A percentile compares a stretch with the other conserved stretches of the same genome.
Evolutionary conservation across 2,113 vertebrate genomes (phyloP).

Genomic region (Cepphus grylle): DNA sequence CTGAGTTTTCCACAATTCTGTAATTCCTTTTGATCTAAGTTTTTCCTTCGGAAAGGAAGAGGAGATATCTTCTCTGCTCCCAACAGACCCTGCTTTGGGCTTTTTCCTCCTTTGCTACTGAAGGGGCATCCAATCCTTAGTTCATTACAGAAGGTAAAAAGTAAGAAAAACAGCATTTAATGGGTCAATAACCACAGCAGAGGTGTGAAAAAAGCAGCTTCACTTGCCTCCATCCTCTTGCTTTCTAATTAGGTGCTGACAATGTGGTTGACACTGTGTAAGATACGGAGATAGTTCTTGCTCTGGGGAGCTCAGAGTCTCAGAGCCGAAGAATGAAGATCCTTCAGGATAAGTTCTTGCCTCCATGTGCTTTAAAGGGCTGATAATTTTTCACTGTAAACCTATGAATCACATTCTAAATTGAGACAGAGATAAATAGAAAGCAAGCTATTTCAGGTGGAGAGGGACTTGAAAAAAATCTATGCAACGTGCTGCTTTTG

Average conservation of each 20-base stretch:
- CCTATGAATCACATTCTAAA: slow-evolving; percentile 49
- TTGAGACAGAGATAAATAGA: slow-evolving; percentile 52
- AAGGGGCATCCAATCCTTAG: neutral
- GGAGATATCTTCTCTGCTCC: neutral
- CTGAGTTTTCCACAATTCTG: neutral
- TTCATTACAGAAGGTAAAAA: neutral
- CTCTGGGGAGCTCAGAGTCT: neutral
- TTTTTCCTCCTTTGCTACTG: neutral
- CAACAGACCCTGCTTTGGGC: neutral
- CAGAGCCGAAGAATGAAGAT: neutral
- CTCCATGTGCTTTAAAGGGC: neutral
- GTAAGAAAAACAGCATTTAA: neutral
- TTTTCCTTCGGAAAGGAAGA: neutral
- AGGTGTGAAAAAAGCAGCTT: neutral
- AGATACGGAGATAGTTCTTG: neutral
- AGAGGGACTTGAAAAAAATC: slow-evolving; percentile 17
- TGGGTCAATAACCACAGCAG: neutral
- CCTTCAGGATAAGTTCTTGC: neutral
- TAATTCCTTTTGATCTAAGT: neutral
- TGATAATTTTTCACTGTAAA: slow-evolving; percentile 40
- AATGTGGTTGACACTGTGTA: neutral
- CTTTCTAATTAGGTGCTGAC: slow-evolving; percentile 30
- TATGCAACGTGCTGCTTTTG: neutral
- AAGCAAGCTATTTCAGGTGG: slow-evolving; percentile 63
- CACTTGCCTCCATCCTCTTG: neutral